phyloP scores from a whole-genome alignment of 2,113 vertebrate genomes.

The Brachypodius melanocephalos region DNA sequence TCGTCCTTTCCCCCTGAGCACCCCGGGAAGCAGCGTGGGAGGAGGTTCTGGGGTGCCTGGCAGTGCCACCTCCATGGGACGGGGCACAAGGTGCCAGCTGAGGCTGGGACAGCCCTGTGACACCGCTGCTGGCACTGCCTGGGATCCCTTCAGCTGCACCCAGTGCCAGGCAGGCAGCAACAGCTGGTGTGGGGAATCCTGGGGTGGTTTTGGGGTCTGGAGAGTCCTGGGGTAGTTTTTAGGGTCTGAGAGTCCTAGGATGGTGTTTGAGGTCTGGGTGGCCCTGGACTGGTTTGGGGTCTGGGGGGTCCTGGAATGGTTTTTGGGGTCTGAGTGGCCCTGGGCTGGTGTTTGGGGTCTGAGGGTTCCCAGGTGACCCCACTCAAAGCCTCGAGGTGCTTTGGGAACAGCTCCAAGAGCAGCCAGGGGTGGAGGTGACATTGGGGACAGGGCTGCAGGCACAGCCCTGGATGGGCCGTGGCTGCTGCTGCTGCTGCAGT shows the following conservation, averaged over 20 bases:
- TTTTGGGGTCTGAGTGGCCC: not conserved
- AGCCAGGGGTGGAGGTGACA: not conserved
- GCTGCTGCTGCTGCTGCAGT: not conserved
- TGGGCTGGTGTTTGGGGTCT: not conserved
- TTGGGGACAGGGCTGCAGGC: not conserved
- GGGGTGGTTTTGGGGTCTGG: not conserved
- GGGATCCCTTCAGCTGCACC: not conserved
- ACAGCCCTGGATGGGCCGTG: not conserved
- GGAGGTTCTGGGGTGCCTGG: not conserved
- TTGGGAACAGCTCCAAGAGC: not conserved
- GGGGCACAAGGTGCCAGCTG: not conserved
- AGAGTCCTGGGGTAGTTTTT: not conserved
- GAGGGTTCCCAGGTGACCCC: not conserved
- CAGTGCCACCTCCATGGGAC: not conserved
- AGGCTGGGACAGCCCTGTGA: not conserved
- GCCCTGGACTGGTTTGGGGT: not conserved
- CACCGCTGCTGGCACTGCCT: not conserved
- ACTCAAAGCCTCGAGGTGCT: not conserved
- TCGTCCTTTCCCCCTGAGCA: not conserved
- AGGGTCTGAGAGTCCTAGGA: not conserved
- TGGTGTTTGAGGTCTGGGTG: not conserved
- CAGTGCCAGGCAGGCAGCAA: not conserved
- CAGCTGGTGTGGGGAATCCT: not conserved
- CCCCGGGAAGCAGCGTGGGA: rapidly evolving
- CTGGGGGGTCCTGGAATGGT: not conserved